These are phyloP conservation scores for Junonia oenone DNA, from an alignment of 2,888 invertebrate genomes.

Conservation along the genomic window DNA sequence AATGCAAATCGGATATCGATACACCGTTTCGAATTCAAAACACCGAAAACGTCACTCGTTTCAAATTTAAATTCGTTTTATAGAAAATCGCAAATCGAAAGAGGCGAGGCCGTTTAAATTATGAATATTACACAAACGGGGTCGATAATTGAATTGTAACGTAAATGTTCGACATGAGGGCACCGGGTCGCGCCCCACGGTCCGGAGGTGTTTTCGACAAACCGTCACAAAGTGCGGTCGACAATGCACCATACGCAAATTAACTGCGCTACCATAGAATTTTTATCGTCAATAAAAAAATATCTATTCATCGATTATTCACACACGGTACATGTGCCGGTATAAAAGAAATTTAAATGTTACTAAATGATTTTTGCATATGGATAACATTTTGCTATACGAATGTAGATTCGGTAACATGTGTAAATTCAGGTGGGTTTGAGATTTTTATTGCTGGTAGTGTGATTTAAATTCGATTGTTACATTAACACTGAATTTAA, in stretches of 20 bases:
- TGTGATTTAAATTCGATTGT: slow-evolving; percentile 53
- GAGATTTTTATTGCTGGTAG: slow-evolving; percentile 29
- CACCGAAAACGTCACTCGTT: slow-evolving; percentile 17
- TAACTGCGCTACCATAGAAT: slow-evolving; percentile 64
- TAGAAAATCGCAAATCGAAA: slow-evolving; percentile 57
- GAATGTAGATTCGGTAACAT: slow-evolving; percentile 44
- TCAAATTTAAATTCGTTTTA: slow-evolving; percentile 61
- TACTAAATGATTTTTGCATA: slow-evolving; percentile 77
- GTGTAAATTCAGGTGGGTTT: slow-evolving; percentile 37
- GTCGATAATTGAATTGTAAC: slow-evolving; percentile 47
- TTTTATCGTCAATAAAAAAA: slow-evolving; percentile 70
- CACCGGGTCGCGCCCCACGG: slow-evolving; percentile 70
- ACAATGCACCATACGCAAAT: slow-evolving; percentile 73
- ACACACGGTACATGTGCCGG: slow-evolving; percentile 61
- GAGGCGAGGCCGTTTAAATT: slow-evolving; percentile 38
- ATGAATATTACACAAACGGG: slow-evolving; percentile 35
- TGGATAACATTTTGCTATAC: slow-evolving; percentile 41
- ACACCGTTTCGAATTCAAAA: slow-evolving; percentile 32
- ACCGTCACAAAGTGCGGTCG: slow-evolving; percentile 55
- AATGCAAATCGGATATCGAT: slow-evolving; percentile 71
- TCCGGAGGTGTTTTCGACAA: slow-evolving; percentile 43
- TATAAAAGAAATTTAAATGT: slow-evolving; percentile 67
- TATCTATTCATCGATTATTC: slow-evolving; percentile 64
- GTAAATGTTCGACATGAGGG: slow-evolving; percentile 42
- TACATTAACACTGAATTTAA: slow-evolving; percentile 53